Percentiles rank a stretch among this genome's conserved stretches.
Evolutionary conservation across 2,797 vertebrate species (phyloP).

Genomic region (Cuniculus paca): DNA sequence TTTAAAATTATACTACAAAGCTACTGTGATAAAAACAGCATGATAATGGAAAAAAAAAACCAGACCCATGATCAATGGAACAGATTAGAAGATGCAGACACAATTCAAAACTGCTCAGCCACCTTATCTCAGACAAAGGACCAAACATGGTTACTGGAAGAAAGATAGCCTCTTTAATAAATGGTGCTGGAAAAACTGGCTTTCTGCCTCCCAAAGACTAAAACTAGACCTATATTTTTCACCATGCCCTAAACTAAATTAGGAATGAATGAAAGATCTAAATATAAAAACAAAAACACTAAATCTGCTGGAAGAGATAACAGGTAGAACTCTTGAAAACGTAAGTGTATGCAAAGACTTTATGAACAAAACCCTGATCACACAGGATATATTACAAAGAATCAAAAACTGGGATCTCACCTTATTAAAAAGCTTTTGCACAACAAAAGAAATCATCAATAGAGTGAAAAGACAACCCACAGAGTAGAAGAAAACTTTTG

Average conservation of each 20-base stretch:
- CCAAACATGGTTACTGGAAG: neutral
- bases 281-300: neutral
- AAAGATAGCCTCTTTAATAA: neutral
- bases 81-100: neutral
- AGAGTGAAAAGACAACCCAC: neutral
- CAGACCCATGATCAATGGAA: neutral
- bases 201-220: neutral
- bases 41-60: neutral
- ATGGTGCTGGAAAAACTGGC: neutral
- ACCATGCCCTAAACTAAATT: neutral
- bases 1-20: neutral
- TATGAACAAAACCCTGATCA: neutral
- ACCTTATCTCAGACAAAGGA: neutral
- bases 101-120: neutral
- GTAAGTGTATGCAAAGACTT: neutral
- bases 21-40: neutral
- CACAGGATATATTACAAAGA: neutral
- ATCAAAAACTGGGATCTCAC: neutral
- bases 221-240: neutral
- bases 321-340: neutral
- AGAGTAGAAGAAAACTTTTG: neutral
- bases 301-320: neutral
- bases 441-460: neutral
- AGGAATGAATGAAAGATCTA: neutral
- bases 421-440: neutral